phyloP scores from a whole-genome alignment of 1,140 invertebrate species.

The Monomorium pharaonis region DNA sequence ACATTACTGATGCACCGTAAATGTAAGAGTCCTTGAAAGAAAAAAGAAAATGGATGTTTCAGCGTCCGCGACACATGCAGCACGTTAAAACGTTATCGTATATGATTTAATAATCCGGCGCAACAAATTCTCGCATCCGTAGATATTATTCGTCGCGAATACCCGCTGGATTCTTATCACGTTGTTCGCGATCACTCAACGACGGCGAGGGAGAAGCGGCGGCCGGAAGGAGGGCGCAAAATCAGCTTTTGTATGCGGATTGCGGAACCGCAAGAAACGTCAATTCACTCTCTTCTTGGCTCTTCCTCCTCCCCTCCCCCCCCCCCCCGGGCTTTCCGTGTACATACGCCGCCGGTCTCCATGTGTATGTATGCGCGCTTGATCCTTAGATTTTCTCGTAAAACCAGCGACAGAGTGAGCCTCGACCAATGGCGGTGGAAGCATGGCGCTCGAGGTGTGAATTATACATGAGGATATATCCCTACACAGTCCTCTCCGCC shows the following conservation, averaged over 20 bases:
- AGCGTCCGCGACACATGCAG: neutral
- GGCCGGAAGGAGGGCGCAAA: conserved; percentile 39
- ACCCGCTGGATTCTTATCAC: conserved; percentile 47
- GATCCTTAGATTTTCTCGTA: conserved; percentile 77
- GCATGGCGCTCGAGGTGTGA: conserved; percentile 85
- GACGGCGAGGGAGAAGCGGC: neutral
- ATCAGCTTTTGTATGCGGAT: conserved; percentile 71
- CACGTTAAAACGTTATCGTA: too few relatives aligned
- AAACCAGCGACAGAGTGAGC: conserved; percentile 77
- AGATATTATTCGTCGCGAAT: conserved; percentile 19
- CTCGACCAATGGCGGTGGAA: conserved; percentile 81
- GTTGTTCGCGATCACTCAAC: conserved; percentile 55
- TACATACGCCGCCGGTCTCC: neutral
- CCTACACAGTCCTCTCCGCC: conserved; percentile 58
- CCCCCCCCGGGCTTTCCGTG: too few relatives aligned
- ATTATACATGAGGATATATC: conserved; percentile 85
- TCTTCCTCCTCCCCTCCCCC: neutral
- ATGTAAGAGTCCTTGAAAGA: neutral
- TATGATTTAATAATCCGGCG: neutral
- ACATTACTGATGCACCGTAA: too few relatives aligned
- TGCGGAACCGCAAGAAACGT: conserved; percentile 63
- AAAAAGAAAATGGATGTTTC: neutral
- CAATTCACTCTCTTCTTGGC: conserved; percentile 65
- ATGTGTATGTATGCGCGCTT: conserved; percentile 48
- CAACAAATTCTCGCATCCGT: neutral